Evolutionary conservation across 23 tunicate genomes (phyloP).

Genomic region (Phallusia fumigata): DNA sequence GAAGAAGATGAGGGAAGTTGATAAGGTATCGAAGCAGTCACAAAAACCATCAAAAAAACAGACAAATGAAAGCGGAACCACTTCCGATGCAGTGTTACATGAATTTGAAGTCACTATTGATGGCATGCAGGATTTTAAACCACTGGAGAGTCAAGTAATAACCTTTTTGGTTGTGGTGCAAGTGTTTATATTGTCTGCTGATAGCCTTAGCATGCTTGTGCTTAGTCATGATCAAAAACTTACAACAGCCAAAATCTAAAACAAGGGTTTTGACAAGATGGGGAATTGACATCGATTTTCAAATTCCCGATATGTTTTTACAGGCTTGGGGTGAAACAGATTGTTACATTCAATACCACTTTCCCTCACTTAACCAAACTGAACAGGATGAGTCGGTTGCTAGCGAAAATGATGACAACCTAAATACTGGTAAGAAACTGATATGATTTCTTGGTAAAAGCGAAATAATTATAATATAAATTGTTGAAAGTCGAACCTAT

Average conservation of each 20-base stretch:
- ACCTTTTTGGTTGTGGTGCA: not conserved
- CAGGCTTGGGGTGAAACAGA: slow-evolving; percentile 88
- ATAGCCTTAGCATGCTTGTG: no score
- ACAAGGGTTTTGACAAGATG: no score
- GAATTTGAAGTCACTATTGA: slow-evolving; percentile 49
- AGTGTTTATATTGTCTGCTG: not conserved
- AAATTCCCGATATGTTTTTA: no score
- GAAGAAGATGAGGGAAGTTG: slow-evolving; percentile 13
- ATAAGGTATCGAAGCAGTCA: not conserved
- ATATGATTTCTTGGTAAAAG: not conserved
- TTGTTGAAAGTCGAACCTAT: no score
- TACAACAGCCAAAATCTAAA: no score
- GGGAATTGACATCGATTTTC: no score
- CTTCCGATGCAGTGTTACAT: slow-evolving; percentile 25
- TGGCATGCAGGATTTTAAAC: slow-evolving; percentile 55
- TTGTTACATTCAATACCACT: slow-evolving; percentile 79
- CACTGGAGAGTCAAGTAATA: slow-evolving; percentile 63
- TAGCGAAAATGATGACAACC: not conserved
- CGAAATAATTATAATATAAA: no score
- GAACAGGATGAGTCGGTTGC: not conserved
- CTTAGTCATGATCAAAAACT: no score
- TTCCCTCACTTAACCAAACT: slow-evolving; percentile 33
- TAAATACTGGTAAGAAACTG: not conserved
- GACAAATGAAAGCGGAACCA: not conserved
- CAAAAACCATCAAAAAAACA: slow-evolving; percentile 33